phyloP scores from a whole-genome alignment of 2,797 vertebrate species.

The Trichosurus vulpecula region DNA sequence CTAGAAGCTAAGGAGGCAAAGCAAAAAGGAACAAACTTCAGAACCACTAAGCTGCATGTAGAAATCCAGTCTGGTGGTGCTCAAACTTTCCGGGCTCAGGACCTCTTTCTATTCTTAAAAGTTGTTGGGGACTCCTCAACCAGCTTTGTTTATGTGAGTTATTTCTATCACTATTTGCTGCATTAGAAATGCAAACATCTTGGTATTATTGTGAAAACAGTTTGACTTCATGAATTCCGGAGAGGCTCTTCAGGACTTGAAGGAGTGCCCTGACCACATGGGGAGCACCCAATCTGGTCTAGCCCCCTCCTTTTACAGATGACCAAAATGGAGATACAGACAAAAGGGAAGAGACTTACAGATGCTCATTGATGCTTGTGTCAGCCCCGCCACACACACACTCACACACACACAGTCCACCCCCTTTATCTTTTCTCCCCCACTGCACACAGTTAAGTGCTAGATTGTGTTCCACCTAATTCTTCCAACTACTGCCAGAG shows the following conservation, averaged over 20 bases:
- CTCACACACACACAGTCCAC: too few relatives aligned
- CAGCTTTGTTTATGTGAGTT: not conserved
- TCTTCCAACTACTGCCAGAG: not conserved
- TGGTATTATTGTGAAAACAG: not conserved
- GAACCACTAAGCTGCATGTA: not conserved
- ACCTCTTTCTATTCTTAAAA: not conserved
- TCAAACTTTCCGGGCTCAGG: not conserved
- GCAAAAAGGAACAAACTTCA: not conserved
- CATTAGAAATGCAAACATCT: not conserved
- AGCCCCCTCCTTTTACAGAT: not conserved
- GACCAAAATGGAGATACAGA: not conserved
- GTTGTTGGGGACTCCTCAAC: not conserved
- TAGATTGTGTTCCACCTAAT: not conserved
- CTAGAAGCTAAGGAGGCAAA: not conserved
- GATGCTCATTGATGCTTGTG: not conserved
- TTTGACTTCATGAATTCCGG: not conserved
- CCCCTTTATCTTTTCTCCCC: not conserved
- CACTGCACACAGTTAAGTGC: not conserved
- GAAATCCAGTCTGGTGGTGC: not conserved
- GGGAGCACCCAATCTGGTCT: not conserved
- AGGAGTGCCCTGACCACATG: not conserved
- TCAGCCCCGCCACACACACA: not conserved
- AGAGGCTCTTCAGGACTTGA: not conserved
- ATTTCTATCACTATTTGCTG: not conserved
- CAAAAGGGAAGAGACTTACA: not conserved